Evolutionary conservation across 2,113 vertebrate genomes (phyloP).

Genomic region (Rhineura floridana): DNA sequence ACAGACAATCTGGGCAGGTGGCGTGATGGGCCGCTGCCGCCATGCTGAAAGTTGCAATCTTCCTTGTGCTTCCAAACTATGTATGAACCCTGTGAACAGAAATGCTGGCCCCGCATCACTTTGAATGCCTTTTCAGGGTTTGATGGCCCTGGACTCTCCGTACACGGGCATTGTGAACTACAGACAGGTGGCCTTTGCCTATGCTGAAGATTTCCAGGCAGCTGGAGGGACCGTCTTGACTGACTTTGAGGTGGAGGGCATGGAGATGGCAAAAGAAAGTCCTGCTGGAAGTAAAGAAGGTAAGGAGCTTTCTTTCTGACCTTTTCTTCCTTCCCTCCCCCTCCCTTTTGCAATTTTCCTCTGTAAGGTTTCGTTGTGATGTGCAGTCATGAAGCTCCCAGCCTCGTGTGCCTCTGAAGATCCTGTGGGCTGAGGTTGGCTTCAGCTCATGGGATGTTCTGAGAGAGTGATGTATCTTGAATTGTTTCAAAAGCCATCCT

Average conservation of each 20-base stretch:
- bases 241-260: slow-evolving; percentile 83
- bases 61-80: not conserved
- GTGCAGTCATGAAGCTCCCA: not conserved
- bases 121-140: slow-evolving; percentile 77
- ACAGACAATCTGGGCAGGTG: not conserved
- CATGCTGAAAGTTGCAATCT: not conserved
- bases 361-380: not conserved
- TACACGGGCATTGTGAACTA: slow-evolving; percentile 95
- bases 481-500: not conserved
- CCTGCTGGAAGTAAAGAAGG: slow-evolving; percentile 79
- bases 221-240: slow-evolving; percentile 86
- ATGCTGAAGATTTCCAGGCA: slow-evolving; percentile 87
- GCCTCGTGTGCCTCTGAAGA: too few relatives aligned
- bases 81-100: not conserved
- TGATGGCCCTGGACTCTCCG: slow-evolving; percentile 95
- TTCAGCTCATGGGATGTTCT: not conserved
- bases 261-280: slow-evolving; percentile 84
- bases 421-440: not conserved
- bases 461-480: not conserved
- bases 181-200: slow-evolving; percentile 85
- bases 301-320: slow-evolving; percentile 61
- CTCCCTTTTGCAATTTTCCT: not conserved
- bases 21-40: not conserved
- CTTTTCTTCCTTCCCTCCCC: accelerated
- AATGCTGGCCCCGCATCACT: not conserved